These are phyloP conservation scores for Sebastolobus alascanus DNA, from an alignment of 2,797 vertebrate species.

Conservation along the genomic window DNA sequence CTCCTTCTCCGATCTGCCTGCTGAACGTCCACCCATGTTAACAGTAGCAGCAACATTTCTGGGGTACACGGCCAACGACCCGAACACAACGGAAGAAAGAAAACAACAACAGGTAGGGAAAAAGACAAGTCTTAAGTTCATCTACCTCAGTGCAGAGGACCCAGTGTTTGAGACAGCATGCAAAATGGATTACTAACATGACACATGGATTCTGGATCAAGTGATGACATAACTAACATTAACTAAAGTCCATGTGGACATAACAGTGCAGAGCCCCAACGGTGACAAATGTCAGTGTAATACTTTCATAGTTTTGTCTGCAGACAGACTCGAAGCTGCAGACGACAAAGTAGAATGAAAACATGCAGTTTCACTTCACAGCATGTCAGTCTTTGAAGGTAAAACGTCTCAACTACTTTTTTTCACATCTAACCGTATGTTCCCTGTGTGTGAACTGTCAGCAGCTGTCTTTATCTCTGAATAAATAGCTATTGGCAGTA, in stretches of 20 bases:
- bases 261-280: slow-evolving; percentile 76
- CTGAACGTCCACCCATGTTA: slow-evolving; percentile 62
- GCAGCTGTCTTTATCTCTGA: slow-evolving; percentile 37
- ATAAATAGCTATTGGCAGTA: slow-evolving; percentile 59
- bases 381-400: slow-evolving; percentile 45
- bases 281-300: slow-evolving; percentile 69
- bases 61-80: slow-evolving; percentile 63
- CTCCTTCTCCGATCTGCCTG: slow-evolving; percentile 33
- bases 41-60: slow-evolving; percentile 79
- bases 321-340: slow-evolving; percentile 44
- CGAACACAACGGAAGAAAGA: slow-evolving; percentile 6
- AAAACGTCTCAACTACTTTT: slow-evolving; percentile 34
- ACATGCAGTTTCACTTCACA: slow-evolving; percentile 66
- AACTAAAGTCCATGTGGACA: slow-evolving; percentile 60
- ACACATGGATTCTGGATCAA: slow-evolving; percentile 62
- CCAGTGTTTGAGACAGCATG: slow-evolving; percentile 81
- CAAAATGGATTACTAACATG: slow-evolving; percentile 61
- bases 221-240: slow-evolving; percentile 50
- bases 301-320: slow-evolving; percentile 69
- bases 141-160: slow-evolving; percentile 67
- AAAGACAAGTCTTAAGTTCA: slow-evolving; percentile 10
- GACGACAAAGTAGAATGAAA: slow-evolving; percentile 47
- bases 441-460: slow-evolving; percentile 40
- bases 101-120: slow-evolving; percentile 20
- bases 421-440: slow-evolving; percentile 45